Conservation (phyloP, 64 coral and sea anemone genomes). For the Dendronephthya gigantea region DNA sequence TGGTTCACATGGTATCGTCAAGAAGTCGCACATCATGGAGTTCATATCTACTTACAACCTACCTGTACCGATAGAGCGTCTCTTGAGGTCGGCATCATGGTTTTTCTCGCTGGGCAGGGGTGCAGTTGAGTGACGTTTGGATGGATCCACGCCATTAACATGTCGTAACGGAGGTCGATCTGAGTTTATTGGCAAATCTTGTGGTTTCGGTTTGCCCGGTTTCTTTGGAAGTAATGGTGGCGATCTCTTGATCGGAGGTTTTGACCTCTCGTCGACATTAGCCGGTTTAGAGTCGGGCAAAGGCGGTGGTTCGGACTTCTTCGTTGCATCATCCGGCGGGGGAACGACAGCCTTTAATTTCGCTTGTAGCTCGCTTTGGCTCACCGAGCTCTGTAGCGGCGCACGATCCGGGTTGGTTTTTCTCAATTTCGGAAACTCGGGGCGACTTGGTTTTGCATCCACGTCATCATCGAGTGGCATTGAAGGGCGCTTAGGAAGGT, state of each 20-base stretch:
- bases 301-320: neutral
- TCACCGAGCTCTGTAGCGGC: neutral
- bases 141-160: neutral
- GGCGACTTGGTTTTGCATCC: neutral
- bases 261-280: neutral
- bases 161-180: neutral
- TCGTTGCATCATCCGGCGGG: neutral
- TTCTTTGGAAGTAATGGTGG: slow-evolving; percentile 10
- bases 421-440: neutral
- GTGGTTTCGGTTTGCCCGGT: neutral
- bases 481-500: neutral
- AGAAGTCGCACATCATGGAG: too few relatives aligned
- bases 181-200: neutral
- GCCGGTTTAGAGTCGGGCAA: neutral
- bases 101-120: neutral
- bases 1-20: too few relatives aligned
- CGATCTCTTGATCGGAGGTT: neutral
- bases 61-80: neutral
- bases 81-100: neutral
- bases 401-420: neutral
- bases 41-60: neutral
- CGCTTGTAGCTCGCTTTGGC: neutral
- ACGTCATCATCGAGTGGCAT: neutral
- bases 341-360: neutral
- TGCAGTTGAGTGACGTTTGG: neutral